These are phyloP conservation scores for Miniopterus natalensis DNA, from an alignment of 2,113 vertebrate species.

Conservation along the genomic window DNA sequence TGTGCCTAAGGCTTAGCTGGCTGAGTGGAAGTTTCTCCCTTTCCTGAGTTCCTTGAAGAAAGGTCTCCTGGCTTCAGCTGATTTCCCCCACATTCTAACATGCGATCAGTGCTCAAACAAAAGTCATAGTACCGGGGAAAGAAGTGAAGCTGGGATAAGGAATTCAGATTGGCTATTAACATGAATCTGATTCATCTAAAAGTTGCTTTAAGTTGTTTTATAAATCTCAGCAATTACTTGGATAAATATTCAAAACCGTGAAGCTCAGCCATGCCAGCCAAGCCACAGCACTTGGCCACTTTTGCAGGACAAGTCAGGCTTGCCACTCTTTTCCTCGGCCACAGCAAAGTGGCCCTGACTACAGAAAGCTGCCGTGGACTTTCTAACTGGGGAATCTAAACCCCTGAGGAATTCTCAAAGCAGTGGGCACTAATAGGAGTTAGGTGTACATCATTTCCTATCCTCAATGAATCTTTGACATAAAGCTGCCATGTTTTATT, in stretches of 20 bases:
- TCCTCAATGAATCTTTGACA: constrained; percentile 67
- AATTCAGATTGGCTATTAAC: background rate
- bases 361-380: background rate
- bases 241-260: background rate
- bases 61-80: background rate
- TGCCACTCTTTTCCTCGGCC: background rate
- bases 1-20: background rate
- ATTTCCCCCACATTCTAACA: background rate
- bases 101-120: constrained; percentile 10
- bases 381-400: constrained; percentile 33
- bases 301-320: background rate
- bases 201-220: background rate
- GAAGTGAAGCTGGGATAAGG: background rate
- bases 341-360: background rate
- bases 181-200: background rate
- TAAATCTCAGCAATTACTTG: constrained; percentile 19
- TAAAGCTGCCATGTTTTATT: constrained; percentile 78
- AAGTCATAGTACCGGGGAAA: background rate
- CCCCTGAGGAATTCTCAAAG: constrained; percentile 46
- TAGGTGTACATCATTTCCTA: constrained; percentile 72
- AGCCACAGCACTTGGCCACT: background rate
- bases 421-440: constrained; percentile 57
- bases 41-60: background rate
- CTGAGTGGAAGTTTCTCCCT: background rate
- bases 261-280: background rate